Conservation (phyloP, 2,797 vertebrate genomes). For the Microctenopoma lineatum region DNA sequence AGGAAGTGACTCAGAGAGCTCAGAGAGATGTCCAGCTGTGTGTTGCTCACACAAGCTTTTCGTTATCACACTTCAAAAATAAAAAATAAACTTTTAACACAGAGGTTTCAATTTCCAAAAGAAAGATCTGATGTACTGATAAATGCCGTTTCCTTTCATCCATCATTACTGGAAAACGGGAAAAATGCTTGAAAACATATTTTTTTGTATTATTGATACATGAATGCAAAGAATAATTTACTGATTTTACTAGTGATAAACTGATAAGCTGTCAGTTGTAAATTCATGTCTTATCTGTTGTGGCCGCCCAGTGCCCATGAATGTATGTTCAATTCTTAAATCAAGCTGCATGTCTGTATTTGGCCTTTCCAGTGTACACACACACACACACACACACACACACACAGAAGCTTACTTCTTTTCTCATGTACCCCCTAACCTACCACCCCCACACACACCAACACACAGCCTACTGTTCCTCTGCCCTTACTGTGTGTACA, state of each 20-base stretch:
- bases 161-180: background rate
- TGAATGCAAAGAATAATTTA: background rate
- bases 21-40: constrained; percentile 44
- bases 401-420: constrained; percentile 27
- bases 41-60: constrained; percentile 42
- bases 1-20: constrained; percentile 69
- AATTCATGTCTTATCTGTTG: constrained; percentile 12
- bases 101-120: constrained; percentile 4
- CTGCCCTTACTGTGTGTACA: constrained; percentile 65
- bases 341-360: constrained; percentile 15
- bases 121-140: background rate
- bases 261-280: background rate
- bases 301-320: background rate
- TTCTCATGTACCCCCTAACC: constrained; percentile 53
- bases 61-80: constrained; percentile 38
- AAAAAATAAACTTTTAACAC: constrained; percentile 6
- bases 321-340: constrained; percentile 4
- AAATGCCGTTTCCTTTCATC: background rate
- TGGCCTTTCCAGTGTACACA: constrained; percentile 29
- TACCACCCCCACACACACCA: constrained; percentile 17
- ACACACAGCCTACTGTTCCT: constrained; percentile 57
- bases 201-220: background rate
- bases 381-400: constrained; percentile 10
- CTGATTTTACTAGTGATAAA: background rate
- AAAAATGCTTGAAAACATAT: background rate